A percentile compares a stretch with the other conserved stretches of the same genome.
Evolutionary conservation across 2,888 invertebrate genomes (phyloP).

Genomic region (Himalopsyche japonica): DNA sequence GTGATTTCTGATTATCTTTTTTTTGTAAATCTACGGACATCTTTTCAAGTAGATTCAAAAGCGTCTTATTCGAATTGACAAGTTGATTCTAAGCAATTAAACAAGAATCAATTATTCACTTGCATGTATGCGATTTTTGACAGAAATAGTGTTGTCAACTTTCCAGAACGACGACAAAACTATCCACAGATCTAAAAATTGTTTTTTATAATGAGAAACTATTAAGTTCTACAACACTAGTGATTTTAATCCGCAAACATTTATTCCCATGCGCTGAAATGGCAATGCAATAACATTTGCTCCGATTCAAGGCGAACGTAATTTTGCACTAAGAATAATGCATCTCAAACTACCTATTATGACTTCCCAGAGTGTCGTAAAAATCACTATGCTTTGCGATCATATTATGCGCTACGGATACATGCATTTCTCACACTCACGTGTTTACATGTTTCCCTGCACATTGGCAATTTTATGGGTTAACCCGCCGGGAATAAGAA

Average conservation of each 20-base stretch:
- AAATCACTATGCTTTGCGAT: slow-evolving; percentile 36
- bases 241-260: background rate
- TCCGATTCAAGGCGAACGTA: background rate
- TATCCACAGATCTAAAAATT: no score
- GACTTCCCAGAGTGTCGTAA: slow-evolving; percentile 34
- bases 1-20: no score
- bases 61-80: no score
- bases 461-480: slow-evolving; percentile 39
- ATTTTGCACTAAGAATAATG: slow-evolving; percentile 20
- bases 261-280: background rate
- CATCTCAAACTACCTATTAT: slow-evolving; percentile 35
- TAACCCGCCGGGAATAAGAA: slow-evolving; percentile 30
- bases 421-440: background rate
- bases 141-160: no score
- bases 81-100: no score
- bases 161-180: no score
- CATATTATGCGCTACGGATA: slow-evolving; percentile 6
- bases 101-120: no score
- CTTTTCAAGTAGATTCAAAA: no score
- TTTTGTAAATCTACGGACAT: no score
- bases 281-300: slow-evolving; percentile 17
- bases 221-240: background rate
- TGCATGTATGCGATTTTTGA: no score
- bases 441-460: slow-evolving; percentile 27
- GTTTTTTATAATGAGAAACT: background rate